A percentile compares a stretch with the other conserved stretches of the same genome.
Evolutionary conservation across 2,797 vertebrate genomes (phyloP).

Genomic region (Todus mexicanus): DNA sequence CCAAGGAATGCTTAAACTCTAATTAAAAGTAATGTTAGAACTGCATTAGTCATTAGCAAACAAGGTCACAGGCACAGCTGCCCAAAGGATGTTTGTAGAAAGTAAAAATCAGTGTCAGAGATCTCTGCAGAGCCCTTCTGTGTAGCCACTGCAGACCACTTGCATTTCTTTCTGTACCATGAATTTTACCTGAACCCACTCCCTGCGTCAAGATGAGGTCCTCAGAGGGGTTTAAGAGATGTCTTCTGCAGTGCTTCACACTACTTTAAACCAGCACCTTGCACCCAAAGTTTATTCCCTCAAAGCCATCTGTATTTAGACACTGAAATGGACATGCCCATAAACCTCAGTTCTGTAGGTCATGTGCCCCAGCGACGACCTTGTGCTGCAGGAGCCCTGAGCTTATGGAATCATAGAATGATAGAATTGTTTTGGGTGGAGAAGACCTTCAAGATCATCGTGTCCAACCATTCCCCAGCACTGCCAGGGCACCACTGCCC

Average conservation of each 20-base stretch:
- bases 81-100: background rate
- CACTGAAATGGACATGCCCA: background rate
- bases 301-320: background rate
- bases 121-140: background rate
- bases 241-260: background rate
- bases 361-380: background rate
- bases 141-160: background rate
- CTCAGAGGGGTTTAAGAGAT: background rate
- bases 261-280: background rate
- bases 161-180: background rate
- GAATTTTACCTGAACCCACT: background rate
- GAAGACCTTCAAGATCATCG: too few relatives aligned
- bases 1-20: background rate
- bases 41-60: conserved; percentile 11
- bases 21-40: conserved; percentile 60
- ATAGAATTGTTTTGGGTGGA: too few relatives aligned
- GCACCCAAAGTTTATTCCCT: background rate
- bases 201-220: background rate
- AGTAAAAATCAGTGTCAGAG: background rate
- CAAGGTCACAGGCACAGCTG: background rate
- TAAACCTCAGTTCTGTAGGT: background rate
- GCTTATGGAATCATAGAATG: too few relatives aligned
- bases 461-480: too few relatives aligned
- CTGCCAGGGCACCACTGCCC: too few relatives aligned
- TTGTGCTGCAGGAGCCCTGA: background rate